Conservation (phyloP, 2,113 vertebrate species). For the Ifrita kowaldi region DNA sequence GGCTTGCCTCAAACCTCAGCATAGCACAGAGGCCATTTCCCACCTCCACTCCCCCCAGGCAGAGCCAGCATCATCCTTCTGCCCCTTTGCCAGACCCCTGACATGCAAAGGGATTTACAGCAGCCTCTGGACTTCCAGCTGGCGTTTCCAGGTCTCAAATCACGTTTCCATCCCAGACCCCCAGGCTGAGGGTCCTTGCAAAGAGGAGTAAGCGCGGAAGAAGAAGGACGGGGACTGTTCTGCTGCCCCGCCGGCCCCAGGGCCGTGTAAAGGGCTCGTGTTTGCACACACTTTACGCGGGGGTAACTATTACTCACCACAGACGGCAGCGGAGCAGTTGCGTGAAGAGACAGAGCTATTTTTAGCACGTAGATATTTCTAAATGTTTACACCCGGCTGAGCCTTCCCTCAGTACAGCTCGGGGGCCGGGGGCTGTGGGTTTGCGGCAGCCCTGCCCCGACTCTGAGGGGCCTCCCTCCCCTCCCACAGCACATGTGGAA, state of each 20-base stretch:
- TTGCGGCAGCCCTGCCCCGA: neutral
- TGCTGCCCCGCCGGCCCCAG: neutral
- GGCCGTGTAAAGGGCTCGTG: rapidly evolving
- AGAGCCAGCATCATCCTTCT: rapidly evolving
- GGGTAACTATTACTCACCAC: neutral
- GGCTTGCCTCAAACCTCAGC: neutral
- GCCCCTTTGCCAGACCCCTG: neutral
- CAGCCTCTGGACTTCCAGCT: neutral
- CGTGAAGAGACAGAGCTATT: neutral
- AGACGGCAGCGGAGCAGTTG: neutral
- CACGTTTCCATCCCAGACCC: rapidly evolving
- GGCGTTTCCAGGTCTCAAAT: neutral
- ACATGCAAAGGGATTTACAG: rapidly evolving
- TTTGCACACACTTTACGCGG: rapidly evolving
- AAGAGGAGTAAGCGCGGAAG: rapidly evolving
- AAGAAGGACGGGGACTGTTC: rapidly evolving
- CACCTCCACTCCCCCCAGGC: neutral
- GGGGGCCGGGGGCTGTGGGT: rapidly evolving
- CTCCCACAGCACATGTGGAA: rapidly evolving
- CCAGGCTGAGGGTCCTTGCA: neutral
- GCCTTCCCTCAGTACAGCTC: neutral
- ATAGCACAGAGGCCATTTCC: rapidly evolving
- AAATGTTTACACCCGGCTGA: neutral
- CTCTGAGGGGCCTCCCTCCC: neutral
- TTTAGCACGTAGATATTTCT: neutral